Base-by-base conservation (phyloP, 1,140 invertebrate species). In the Pseudachorutes palmiensis region DNA sequence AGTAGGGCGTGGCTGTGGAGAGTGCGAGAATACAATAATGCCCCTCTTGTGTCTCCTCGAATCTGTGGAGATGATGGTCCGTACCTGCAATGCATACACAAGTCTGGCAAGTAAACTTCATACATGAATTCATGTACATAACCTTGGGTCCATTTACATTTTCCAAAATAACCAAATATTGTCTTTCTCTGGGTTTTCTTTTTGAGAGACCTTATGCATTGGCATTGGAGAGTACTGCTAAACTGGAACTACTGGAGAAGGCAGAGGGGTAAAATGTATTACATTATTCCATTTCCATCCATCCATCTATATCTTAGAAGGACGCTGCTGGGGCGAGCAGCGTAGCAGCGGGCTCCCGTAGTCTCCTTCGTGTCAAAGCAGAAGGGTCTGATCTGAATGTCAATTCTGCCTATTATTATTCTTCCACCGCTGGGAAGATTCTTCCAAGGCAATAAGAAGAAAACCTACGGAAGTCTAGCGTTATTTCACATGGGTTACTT, bases 301-400 rank as follows among this genome's bases (percentile, higher is more conserved):
- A 41, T 41, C 36, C 36, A 41, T 41, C 36, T 41, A 41, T 41
- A 41, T 41, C 36, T 19, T 41, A 19, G 36, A 41, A n/a, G n/a
- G n/a, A n/a, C n/a, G n/a, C n/a, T n/a, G n/a, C n/a, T n/a, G n/a
- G n/a, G n/a, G n/a, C n/a, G n/a, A n/a, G n/a, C n/a, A n/a, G n/a
- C n/a, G n/a, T n/a, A n/a, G n/a, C n/a, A n/a, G n/a, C n/a, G n/a
- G n/a, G n/a, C n/a, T n/a, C n/a, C n/a, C n/a, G n/a, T n/a, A n/a
- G n/a, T n/a, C n/a, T n/a, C n/a, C n/a, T n/a, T 26, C 51, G 24
- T 55, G 51, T 55, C 51, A 55, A 55, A 26, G 24, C 51, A 55
- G 51, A 19, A 55, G 51, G 12, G 24, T 19, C 51, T 55, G 51
- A 55, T 14, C 51, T 55, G 51, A 55, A 55, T 55, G 51, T 55